Conservation (phyloP, 1,140 invertebrate species). For the Saccostrea cuccullata region DNA sequence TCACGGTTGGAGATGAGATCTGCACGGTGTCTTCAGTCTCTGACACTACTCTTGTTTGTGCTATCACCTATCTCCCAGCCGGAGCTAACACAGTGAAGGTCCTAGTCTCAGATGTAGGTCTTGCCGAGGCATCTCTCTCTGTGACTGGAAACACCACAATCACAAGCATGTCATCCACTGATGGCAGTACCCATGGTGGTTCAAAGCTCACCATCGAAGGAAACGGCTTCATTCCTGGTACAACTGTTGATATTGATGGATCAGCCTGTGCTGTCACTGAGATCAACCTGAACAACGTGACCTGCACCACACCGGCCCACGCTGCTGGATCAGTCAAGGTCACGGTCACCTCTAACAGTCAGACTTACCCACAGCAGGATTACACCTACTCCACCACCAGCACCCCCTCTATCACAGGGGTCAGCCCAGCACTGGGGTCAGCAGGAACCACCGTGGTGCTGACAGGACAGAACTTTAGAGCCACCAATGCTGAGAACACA, state of each 20-base stretch:
- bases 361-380: constrained; percentile 46
- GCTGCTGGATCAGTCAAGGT: constrained; percentile 48
- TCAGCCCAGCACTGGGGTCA: constrained; percentile 56
- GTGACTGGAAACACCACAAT: constrained; percentile 50
- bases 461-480: constrained; percentile 60
- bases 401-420: constrained; percentile 61
- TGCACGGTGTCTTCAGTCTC: constrained; percentile 51
- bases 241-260: constrained; percentile 49
- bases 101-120: constrained; percentile 48
- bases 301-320: constrained; percentile 59
- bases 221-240: constrained; percentile 57
- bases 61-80: constrained; percentile 42
- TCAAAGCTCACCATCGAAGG: constrained; percentile 62
- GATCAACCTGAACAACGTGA: constrained; percentile 49
- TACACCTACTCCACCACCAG: constrained; percentile 45
- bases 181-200: constrained; percentile 63
- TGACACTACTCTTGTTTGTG: constrained; percentile 58
- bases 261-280: constrained; percentile 4
- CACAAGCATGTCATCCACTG: constrained; percentile 48
- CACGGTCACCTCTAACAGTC: constrained; percentile 60
- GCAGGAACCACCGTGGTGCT: constrained; percentile 58
- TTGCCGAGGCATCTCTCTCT: constrained; percentile 22
- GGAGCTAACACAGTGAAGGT: constrained; percentile 52
- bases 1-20: constrained; percentile 54
- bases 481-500: constrained; percentile 45